Base-by-base conservation (phyloP, 2,797 vertebrate genomes). In the Cacajao melanocephalus region DNA sequence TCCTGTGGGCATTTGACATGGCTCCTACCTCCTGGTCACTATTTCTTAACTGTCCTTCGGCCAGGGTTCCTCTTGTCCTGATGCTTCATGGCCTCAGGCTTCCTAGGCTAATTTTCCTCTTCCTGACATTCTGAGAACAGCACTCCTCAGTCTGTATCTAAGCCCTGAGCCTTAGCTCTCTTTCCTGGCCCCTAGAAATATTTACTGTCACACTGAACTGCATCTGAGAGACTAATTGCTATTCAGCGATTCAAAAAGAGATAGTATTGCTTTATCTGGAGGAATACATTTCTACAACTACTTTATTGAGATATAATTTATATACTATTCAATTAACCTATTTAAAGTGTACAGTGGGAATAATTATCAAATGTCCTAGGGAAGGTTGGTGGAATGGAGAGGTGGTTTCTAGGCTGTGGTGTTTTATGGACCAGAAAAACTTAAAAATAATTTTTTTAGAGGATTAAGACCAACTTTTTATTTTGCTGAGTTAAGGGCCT, bases 401-500 rank as follows among this genome's bases (percentile, higher is more conserved):
- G n/a, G 22, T 93, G 36, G 61, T 96, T 97, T 97, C 79, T 67
- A 94, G 55, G 87, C 26, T 96, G 1, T 48, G n/a, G 22, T 97
- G 39, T 90, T 97, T 84, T 19, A 95, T 96, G 83, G 57, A 82
- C 57, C 84, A 93, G 81, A 96, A 96, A 87, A 97, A 87, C 30
- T 57, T 93, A n/a, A 67, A 67, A 55, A 55, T 55, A 55, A 22
- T 30, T 30, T 61, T 33, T 55, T 55, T 22, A 2, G 64, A 22
- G 17, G 19, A 94, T 67, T 28, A 78, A 94, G 58, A 28, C 57
- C 80, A 94, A n/a, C 33, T 84, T 84, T 96, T 92, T 90, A 80
- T 19, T 97, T 58, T 90, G 46, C 28, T 85, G 85, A 94, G 58
- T 95, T 96, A 97, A 96, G 88, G 41, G 39, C 58, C 72, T 88